phyloP scores from a whole-genome alignment of 2,113 vertebrate species.

The Chrysochloris asiatica region DNA sequence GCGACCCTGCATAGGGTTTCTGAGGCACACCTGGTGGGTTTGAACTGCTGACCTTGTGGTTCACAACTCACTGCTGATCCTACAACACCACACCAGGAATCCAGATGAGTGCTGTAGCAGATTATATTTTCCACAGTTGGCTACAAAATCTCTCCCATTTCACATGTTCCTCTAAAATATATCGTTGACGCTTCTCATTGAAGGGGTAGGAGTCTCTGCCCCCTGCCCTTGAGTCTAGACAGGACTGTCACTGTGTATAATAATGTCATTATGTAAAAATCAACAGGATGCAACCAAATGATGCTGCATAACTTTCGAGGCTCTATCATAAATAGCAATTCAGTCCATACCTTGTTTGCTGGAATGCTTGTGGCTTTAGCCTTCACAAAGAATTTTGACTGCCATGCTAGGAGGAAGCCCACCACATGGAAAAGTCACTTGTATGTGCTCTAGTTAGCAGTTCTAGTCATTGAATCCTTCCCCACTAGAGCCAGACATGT shows the following conservation, averaged over 20 bases:
- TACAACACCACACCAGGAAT: too few relatives aligned
- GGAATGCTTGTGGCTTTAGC: neutral
- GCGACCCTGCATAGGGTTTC: too few relatives aligned
- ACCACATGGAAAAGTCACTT: neutral
- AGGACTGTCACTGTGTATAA: neutral
- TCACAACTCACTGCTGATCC: too few relatives aligned
- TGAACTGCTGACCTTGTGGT: too few relatives aligned
- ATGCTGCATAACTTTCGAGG: neutral
- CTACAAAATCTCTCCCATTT: neutral
- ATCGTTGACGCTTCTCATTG: neutral
- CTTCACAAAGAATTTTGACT: neutral
- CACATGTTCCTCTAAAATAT: neutral
- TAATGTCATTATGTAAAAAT: neutral
- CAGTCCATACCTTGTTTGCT: neutral
- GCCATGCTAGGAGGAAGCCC: neutral
- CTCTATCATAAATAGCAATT: too few relatives aligned
- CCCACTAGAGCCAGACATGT: neutral
- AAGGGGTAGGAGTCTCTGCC: neutral
- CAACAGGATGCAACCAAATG: neutral
- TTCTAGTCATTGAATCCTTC: neutral
- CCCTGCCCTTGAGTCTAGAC: too few relatives aligned
- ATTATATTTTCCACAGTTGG: neutral
- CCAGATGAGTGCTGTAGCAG: neutral
- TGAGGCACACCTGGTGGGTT: too few relatives aligned
- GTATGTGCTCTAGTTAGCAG: neutral